Evolutionary conservation across 1,140 invertebrate genomes (phyloP).

Genomic region (Hestina assimilis): DNA sequence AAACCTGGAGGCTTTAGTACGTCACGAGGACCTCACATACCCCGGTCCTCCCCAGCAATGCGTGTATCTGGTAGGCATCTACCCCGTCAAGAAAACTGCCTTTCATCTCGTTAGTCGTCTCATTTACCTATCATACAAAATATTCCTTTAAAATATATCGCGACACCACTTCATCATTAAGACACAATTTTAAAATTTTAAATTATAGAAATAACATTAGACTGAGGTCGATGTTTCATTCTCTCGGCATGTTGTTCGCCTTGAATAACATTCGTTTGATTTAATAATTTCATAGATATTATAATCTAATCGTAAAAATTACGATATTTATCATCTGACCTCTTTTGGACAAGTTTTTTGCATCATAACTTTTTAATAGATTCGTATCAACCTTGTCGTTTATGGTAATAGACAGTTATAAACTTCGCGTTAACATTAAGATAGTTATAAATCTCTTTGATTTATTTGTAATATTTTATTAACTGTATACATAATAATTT

Average conservation of each 20-base stretch:
- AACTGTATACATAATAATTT: no score
- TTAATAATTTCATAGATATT: constrained; percentile 13
- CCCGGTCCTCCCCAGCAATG: no score
- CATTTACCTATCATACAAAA: no score
- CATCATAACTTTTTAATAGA: constrained; percentile 9
- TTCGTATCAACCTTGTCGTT: neutral
- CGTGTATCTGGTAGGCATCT: no score
- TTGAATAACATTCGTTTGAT: constrained; percentile 20
- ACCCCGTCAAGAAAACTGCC: no score
- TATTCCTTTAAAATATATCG: no score
- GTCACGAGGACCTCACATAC: no score
- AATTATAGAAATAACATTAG: constrained; percentile 3
- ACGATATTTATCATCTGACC: constrained; percentile 15
- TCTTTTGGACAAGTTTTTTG: constrained; percentile 22
- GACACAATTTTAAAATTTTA: neutral
- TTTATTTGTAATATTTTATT: no score
- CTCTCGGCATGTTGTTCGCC: constrained; percentile 17
- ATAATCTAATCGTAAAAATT: constrained; percentile 11
- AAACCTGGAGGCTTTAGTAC: no score
- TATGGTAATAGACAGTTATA: neutral
- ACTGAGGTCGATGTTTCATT: constrained; percentile 22
- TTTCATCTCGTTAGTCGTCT: no score
- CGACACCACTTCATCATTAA: no score
- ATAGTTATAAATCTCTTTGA: no score
- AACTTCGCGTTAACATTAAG: neutral